Evolutionary conservation across 2,888 invertebrate species (phyloP).

Genomic region (Chalcosyrphus nemorum): DNA sequence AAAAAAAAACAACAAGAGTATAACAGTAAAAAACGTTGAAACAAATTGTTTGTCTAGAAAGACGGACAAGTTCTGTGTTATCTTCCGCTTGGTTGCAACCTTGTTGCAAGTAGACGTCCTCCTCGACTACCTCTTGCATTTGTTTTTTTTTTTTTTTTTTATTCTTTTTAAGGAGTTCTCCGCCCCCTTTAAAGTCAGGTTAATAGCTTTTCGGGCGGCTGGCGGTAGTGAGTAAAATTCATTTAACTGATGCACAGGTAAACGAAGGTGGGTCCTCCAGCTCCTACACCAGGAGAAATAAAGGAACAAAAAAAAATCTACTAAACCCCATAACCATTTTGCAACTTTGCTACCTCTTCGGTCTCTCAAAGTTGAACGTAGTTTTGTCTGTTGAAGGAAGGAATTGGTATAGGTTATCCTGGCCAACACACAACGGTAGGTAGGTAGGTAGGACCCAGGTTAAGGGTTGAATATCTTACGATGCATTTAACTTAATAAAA

Average conservation of each 20-base stretch:
- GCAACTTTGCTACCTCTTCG: slow-evolving; percentile 51
- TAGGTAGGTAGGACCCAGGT: slow-evolving; percentile 22
- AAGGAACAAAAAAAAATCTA: slow-evolving; percentile 24
- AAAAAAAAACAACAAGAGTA: background rate
- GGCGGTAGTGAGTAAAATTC: slow-evolving; percentile 64
- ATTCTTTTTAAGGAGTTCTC: background rate
- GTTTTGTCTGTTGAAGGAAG: slow-evolving; percentile 30
- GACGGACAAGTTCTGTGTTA: slow-evolving; percentile 67
- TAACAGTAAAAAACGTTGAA: slow-evolving; percentile 47
- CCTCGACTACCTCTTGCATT: slow-evolving; percentile 6
- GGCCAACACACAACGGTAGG: slow-evolving; percentile 4
- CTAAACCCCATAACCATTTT: slow-evolving; percentile 56
- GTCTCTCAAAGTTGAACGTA: slow-evolving; percentile 28
- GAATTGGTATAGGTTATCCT: too few species aligned
- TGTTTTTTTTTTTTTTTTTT: slow-evolving; percentile 18
- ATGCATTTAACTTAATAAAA: slow-evolving; percentile 73
- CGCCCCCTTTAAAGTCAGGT: slow-evolving; percentile 24
- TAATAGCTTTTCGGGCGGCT: slow-evolving; percentile 67
- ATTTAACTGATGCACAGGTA: slow-evolving; percentile 72
- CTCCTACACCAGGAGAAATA: slow-evolving; percentile 3
- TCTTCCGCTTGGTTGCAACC: slow-evolving; percentile 59
- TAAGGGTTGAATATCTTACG: slow-evolving; percentile 72
- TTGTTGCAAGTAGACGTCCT: slow-evolving; percentile 53
- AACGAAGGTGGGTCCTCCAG: slow-evolving; percentile 36
- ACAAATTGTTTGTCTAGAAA: slow-evolving; percentile 71